Evolutionary conservation across 2,113 vertebrate genomes (phyloP).

Genomic region (Malurus alboscapulatus): DNA sequence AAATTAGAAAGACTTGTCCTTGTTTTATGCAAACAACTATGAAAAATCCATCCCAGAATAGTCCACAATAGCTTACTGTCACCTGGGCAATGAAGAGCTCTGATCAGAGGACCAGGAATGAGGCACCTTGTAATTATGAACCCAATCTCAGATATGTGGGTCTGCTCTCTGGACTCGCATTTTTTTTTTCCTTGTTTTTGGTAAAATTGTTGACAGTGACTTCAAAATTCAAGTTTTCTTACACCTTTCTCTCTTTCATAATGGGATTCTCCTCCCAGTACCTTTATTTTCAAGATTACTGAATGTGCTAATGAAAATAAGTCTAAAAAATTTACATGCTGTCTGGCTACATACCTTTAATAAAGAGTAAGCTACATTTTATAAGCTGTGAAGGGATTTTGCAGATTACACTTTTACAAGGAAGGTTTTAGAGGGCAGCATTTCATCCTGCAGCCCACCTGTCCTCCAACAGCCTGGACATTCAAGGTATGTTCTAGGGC

Average conservation of each 20-base stretch:
- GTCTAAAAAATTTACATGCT: not conserved
- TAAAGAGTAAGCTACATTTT: not conserved
- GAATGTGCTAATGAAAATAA: not conserved
- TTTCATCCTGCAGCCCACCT: fast-evolving
- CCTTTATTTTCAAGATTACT: not conserved
- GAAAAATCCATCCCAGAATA: not conserved
- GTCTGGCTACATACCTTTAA: not conserved
- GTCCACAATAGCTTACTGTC: not conserved
- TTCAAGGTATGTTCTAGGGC: fast-evolving
- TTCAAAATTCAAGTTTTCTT: not conserved
- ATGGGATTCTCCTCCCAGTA: not conserved
- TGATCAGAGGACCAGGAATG: not conserved
- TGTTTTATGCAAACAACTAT: not conserved
- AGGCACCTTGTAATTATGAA: not conserved
- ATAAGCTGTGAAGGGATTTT: not conserved
- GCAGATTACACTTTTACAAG: not conserved
- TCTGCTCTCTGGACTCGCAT: not conserved
- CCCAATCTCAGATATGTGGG: fast-evolving
- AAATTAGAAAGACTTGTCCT: not conserved
- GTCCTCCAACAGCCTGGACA: fast-evolving
- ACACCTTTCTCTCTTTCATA: not conserved
- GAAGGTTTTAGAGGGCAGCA: not conserved
- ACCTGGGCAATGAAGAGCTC: not conserved
- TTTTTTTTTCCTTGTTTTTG: not conserved
- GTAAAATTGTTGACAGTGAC: not conserved